Evolutionary conservation across 1,140 invertebrate species (phyloP).

Genomic region (Meloidogyne floridensis): DNA sequence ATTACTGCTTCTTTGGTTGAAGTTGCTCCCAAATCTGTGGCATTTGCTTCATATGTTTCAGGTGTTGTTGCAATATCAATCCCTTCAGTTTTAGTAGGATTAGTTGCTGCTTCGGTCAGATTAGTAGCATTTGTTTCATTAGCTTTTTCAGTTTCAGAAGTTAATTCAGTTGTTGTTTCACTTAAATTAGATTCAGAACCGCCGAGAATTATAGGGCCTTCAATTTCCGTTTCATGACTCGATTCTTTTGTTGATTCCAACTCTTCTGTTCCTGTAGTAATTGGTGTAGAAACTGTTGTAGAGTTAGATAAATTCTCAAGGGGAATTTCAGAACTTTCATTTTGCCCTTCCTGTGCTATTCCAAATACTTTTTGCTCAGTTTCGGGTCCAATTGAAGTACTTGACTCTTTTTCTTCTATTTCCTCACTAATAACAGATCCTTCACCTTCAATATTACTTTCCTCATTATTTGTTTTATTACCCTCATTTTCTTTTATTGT

Average conservation of each 20-base stretch:
- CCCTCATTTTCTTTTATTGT: background rate
- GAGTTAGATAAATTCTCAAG: background rate
- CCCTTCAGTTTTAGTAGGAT: background rate
- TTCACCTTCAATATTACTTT: slow-evolving; percentile 18
- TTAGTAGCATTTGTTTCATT: slow-evolving; percentile 1
- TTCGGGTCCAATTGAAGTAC: background rate
- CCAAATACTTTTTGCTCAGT: background rate
- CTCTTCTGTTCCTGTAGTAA: background rate
- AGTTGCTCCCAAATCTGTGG: background rate
- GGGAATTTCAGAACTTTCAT: background rate
- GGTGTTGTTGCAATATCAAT: background rate
- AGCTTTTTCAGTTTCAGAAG: background rate
- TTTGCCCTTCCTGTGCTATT: background rate
- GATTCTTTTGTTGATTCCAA: background rate
- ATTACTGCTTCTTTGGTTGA: background rate
- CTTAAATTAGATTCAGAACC: background rate
- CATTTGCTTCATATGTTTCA: background rate
- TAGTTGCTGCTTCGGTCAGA: background rate
- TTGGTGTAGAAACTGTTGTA: background rate
- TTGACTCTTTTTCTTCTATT: slow-evolving; percentile 10
- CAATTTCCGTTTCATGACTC: background rate
- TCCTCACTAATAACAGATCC: background rate
- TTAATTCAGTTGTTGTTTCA: background rate
- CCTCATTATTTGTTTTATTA: slow-evolving; percentile 7
- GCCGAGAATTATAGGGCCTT: background rate